Percentiles rank a stretch among this genome's conserved stretches.
Conservation (phyloP, 1,140 invertebrate species). For the Tetramorium alpestre region DNA sequence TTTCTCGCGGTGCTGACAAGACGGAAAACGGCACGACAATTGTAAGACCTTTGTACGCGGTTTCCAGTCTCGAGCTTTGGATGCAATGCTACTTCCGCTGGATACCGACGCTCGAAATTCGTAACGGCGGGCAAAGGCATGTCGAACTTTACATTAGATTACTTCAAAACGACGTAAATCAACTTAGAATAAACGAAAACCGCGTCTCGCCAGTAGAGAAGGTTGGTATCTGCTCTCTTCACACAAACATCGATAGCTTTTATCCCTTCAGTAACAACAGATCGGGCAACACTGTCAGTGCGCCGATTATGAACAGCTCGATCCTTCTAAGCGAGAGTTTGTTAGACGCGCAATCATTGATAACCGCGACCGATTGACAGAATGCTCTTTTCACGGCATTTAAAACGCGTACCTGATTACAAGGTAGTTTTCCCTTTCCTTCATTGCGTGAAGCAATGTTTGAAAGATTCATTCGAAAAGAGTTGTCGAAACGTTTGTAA, state of each 20-base stretch:
- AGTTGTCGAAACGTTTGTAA: background rate
- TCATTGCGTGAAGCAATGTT: background rate
- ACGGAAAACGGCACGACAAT: slow-evolving; percentile 65
- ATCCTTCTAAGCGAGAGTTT: slow-evolving; percentile 82
- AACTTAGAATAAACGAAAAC: slow-evolving; percentile 81
- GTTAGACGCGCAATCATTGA: slow-evolving; percentile 81
- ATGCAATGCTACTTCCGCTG: slow-evolving; percentile 95
- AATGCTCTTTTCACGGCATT: background rate
- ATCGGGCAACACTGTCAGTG: slow-evolving; percentile 78
- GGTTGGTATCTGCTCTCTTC: slow-evolving; percentile 76
- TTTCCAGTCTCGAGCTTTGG: slow-evolving; percentile 92
- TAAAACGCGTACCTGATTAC: slow-evolving; percentile 43
- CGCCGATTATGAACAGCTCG: slow-evolving; percentile 83
- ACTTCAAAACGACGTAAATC: slow-evolving; percentile 87
- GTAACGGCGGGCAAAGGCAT: slow-evolving; percentile 90
- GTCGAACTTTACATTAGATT: slow-evolving; percentile 88
- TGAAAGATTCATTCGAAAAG: background rate
- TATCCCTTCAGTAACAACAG: slow-evolving; percentile 84
- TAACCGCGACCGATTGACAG: slow-evolving; percentile 81
- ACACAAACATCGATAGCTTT: slow-evolving; percentile 84
- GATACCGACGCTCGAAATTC: slow-evolving; percentile 93
- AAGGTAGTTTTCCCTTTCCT: background rate
- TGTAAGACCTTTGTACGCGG: slow-evolving; percentile 86
- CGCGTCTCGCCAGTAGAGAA: slow-evolving; percentile 76
- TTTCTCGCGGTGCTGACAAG: slow-evolving; percentile 69